Percentiles rank a stretch among this genome's conserved stretches.
These are phyloP conservation scores for Cyphomyrus discorhynchus DNA, from an alignment of 2,113 vertebrate genomes.

Conservation along the genomic window DNA sequence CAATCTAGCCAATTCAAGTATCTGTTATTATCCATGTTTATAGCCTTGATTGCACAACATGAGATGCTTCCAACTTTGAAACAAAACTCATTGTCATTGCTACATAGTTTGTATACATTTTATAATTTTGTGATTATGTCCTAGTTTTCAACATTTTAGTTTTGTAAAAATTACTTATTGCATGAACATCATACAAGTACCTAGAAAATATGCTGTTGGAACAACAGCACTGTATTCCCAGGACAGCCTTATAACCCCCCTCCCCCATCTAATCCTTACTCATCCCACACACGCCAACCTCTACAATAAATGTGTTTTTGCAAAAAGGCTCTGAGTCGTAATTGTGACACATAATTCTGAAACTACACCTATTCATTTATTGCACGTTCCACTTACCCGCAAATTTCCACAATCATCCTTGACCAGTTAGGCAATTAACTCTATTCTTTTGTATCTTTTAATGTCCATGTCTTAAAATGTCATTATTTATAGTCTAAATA, in stretches of 20 bases:
- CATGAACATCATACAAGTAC: neutral
- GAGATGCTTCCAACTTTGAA: neutral
- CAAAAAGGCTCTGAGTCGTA: neutral
- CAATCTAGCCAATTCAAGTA: neutral
- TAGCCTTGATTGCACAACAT: neutral
- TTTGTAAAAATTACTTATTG: neutral
- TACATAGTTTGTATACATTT: neutral
- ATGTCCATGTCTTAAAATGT: neutral
- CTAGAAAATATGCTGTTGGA: neutral
- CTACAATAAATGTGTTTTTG: neutral
- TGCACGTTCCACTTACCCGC: neutral
- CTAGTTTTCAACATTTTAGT: neutral
- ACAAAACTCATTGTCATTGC: neutral
- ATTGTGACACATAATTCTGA: neutral
- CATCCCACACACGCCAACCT: neutral
- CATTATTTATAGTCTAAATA: neutral
- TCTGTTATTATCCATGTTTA: neutral
- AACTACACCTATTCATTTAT: neutral
- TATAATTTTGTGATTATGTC: neutral
- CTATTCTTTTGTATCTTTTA: neutral
- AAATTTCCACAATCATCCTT: neutral
- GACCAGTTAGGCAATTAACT: neutral
- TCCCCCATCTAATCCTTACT: neutral
- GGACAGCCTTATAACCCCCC: neutral
- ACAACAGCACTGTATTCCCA: neutral